Base-by-base conservation (phyloP, 2,113 vertebrate species). In the Axis porcinus region DNA sequence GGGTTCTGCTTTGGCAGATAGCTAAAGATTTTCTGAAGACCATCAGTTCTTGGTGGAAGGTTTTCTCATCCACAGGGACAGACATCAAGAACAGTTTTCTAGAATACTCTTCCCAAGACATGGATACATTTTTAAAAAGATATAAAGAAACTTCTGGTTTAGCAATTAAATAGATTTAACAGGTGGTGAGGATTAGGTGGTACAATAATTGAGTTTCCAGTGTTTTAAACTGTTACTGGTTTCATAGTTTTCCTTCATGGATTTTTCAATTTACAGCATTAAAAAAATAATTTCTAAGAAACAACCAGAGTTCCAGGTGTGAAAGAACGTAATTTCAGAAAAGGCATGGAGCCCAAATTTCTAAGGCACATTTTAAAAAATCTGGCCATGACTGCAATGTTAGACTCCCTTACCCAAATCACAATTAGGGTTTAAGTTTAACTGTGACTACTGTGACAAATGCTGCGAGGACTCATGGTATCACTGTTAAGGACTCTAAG, bases 281-380 rank as follows among this genome's bases (percentile, higher is more conserved):
- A 94, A 97, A 97, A 96, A 97, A 97, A 96, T 93, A 86, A 81
- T 23, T 55, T 91, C 17, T 87, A 96, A 95, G 92, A 97, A 97
- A 95, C 81, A 96, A 79, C 45, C 54, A 86, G n/a, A 93, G 52
- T 64, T 96, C 91, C 52, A 91, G 60, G 60, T 96, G 54, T 87
- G 91, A 97, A 97, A 86, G 50, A 83, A 95, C 28, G 16, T 58
- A 58, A 70, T 90, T 95, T 97, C 81, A 94, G 85, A 97, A 96
- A 94, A 52, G 83, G 88, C 91, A 94, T 19, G 47, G 55, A 47
- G n/a, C 40, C 58, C 27, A 96, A 62, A 97, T 70, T 91, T 96
- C 62, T 82, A 95, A 78, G 55, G 30, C 78, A 93, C 16, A 33
- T 19, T 97, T 92, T 43, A 54, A 84, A 92, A 64, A 86, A 33